Conservation (phyloP, 2,113 vertebrate genomes). For the Varanus komodoensis region DNA sequence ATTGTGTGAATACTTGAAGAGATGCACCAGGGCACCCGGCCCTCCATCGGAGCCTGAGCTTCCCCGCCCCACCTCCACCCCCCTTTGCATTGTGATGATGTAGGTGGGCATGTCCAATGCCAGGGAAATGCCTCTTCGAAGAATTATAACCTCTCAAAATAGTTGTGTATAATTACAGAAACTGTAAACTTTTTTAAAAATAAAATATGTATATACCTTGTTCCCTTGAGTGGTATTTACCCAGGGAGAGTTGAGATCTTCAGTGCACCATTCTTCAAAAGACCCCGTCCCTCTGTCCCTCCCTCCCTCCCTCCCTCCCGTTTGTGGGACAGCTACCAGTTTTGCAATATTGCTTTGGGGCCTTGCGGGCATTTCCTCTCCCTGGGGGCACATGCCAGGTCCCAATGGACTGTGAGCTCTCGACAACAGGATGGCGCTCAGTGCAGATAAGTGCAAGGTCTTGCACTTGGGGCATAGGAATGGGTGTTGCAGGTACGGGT, state of each 20-base stretch:
- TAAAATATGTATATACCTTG: conserved; percentile 85
- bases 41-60: conserved; percentile 61
- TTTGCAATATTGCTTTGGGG: not conserved
- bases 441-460: too few relatives aligned
- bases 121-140: conserved; percentile 85
- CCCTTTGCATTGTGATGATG: conserved; percentile 78
- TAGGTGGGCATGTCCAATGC: conserved; percentile 81
- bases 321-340: not conserved
- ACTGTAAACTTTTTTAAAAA: conserved; percentile 88
- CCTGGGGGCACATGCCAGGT: not conserved
- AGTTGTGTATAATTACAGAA: conserved; percentile 89
- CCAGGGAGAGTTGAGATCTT: conserved; percentile 27
- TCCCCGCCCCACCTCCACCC: conserved; percentile 20
- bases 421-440: too few relatives aligned
- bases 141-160: conserved; percentile 86
- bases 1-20: conserved; percentile 77
- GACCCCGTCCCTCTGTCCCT: too few relatives aligned
- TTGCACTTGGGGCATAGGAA: too few relatives aligned
- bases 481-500: too few relatives aligned
- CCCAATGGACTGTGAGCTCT: too few relatives aligned
- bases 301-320: not conserved
- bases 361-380: not conserved
- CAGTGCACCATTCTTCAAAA: not conserved
- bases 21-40: conserved; percentile 57
- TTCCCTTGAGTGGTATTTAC: conserved; percentile 55